phyloP scores from a whole-genome alignment of 2,113 vertebrate genomes.

The Scomber japonicus region DNA sequence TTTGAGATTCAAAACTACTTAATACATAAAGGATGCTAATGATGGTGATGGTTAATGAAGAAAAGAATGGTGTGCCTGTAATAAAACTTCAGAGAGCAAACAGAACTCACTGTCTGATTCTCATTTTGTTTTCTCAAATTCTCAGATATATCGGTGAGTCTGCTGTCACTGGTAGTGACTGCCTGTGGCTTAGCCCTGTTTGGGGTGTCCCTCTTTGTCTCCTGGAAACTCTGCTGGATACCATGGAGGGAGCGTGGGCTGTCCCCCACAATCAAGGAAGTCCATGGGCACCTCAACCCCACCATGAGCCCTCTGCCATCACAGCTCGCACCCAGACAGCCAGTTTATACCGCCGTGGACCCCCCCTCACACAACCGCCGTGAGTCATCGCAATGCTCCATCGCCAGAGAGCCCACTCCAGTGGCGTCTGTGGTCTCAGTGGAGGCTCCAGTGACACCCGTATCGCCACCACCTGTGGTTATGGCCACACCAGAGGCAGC shows the following conservation, averaged over 20 bases:
- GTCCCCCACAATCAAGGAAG: conserved; percentile 89
- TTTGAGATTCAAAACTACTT: not conserved
- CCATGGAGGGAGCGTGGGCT: conserved; percentile 95
- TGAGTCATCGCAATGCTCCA: conserved; percentile 86
- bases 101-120: not conserved
- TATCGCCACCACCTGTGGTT: conserved; percentile 81
- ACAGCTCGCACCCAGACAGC: conserved; percentile 82
- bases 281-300: conserved; percentile 87
- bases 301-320: conserved; percentile 70
- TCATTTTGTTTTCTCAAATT: conserved; percentile 5
- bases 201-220: conserved; percentile 97
- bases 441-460: conserved; percentile 77
- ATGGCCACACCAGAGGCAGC: conserved; percentile 88
- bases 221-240: conserved; percentile 99
- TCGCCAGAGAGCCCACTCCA: conserved; percentile 73
- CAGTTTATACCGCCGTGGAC: conserved; percentile 92
- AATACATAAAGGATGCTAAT: not conserved
- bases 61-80: not conserved
- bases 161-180: conserved; percentile 96
- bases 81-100: not conserved
- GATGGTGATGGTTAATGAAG: conserved; percentile 1
- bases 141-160: conserved; percentile 96
- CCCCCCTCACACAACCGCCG: conserved; percentile 89
- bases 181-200: conserved; percentile 97
- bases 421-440: conserved; percentile 87